These are phyloP conservation scores for Pseudorhombus dupliciocellatus DNA, from an alignment of 2,113 vertebrate genomes.

Conservation along the genomic window DNA sequence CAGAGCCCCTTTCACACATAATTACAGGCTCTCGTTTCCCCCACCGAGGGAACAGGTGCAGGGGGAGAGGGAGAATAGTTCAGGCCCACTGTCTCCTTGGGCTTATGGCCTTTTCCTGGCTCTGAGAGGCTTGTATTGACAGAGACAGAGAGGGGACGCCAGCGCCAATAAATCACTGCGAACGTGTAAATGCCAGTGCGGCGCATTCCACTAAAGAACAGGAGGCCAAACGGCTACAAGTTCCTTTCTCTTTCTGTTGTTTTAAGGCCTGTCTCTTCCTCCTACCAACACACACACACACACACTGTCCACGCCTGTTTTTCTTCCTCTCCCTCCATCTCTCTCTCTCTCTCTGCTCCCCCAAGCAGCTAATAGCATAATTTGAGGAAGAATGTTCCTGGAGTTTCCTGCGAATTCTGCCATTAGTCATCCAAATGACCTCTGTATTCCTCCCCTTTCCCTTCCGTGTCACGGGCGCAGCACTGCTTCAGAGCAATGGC, in stretches of 20 bases:
- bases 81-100: constrained; percentile 75
- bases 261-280: constrained; percentile 64
- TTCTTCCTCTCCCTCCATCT: constrained; percentile 1
- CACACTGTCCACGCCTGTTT: constrained; percentile 12
- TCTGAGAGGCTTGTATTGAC: constrained; percentile 70
- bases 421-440: constrained; percentile 92
- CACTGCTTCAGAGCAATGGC: constrained; percentile 55
- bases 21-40: constrained; percentile 76
- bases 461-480: constrained; percentile 60
- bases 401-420: constrained; percentile 97
- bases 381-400: constrained; percentile 96
- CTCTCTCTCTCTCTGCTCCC: constrained; percentile 48
- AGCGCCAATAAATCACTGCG: constrained; percentile 77
- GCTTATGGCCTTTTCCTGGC: constrained; percentile 78
- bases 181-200: constrained; percentile 79
- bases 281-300: constrained; percentile 13
- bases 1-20: constrained; percentile 79
- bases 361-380: constrained; percentile 94
- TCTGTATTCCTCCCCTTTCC: constrained; percentile 80
- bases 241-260: constrained; percentile 79
- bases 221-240: constrained; percentile 74
- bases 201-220: constrained; percentile 76
- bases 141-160: constrained; percentile 63
- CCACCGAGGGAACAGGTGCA: constrained; percentile 78
- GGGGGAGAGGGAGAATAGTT: constrained; percentile 62